These are phyloP conservation scores for Mareca strepera DNA, from an alignment of 2,797 vertebrate genomes.

Conservation along the genomic window DNA sequence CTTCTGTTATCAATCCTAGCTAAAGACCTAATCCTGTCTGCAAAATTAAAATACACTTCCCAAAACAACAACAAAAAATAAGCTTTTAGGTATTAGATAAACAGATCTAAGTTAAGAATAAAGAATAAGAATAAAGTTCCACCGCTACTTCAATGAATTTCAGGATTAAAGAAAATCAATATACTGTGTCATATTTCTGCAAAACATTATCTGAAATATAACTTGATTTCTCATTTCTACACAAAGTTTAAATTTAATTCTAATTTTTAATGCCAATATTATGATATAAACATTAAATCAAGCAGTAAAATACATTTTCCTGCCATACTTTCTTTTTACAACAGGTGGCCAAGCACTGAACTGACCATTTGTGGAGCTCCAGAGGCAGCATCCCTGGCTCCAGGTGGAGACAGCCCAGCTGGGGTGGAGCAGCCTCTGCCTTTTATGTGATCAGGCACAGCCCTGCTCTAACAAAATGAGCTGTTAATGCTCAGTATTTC, in stretches of 20 bases:
- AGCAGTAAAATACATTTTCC: not conserved
- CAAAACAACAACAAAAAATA: not conserved
- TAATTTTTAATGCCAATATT: not conserved
- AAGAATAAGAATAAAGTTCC: slow-evolving; percentile 58
- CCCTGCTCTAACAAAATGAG: not conserved
- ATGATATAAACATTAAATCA: not conserved
- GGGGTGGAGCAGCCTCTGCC: no score
- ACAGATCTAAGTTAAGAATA: slow-evolving; percentile 56
- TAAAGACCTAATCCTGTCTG: slow-evolving; percentile 60
- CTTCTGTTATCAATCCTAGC: slow-evolving; percentile 26
- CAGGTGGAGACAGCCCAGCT: not conserved
- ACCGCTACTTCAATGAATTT: not conserved
- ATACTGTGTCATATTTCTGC: not conserved
- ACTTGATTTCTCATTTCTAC: not conserved
- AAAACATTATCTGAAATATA: not conserved
- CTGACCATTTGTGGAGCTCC: not conserved
- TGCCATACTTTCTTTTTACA: not conserved
- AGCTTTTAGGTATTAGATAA: slow-evolving; percentile 31
- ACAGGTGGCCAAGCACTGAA: not conserved
- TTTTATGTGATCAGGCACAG: not conserved
- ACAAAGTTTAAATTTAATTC: not conserved
- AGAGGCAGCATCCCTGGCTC: not conserved
- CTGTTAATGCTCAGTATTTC: not conserved
- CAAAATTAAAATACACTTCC: slow-evolving; percentile 34
- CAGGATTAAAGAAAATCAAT: slow-evolving; percentile 34